These are phyloP conservation scores for Drosophila sucinea DNA, from an alignment of 1,140 invertebrate genomes.

Conservation along the genomic window DNA sequence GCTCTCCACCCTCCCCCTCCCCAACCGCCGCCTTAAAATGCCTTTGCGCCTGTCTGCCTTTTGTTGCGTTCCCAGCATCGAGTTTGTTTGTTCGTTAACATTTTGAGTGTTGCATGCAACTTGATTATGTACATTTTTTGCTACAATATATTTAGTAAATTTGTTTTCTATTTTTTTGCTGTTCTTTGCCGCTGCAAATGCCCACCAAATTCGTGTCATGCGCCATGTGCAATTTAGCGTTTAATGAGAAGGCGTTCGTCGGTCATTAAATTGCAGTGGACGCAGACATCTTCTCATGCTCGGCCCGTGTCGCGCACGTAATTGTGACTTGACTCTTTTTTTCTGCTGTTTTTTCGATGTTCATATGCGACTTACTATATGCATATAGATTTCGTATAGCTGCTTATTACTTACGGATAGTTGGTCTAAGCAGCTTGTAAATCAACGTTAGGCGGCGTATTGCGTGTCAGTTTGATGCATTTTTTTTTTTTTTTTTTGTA, in stretches of 20 bases:
- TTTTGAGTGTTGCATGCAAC: slow-evolving; percentile 70
- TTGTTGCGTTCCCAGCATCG: slow-evolving; percentile 42
- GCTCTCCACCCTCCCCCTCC: background rate
- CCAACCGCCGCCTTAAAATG: no score
- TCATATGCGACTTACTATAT: background rate
- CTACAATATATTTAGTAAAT: slow-evolving; percentile 68
- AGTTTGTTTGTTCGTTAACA: slow-evolving; percentile 78
- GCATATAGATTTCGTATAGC: slow-evolving; percentile 48
- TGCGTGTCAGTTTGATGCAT: slow-evolving; percentile 57
- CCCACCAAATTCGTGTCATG: slow-evolving; percentile 72
- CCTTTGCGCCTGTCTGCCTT: background rate
- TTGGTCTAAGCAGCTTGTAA: slow-evolving; percentile 66
- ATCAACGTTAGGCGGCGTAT: slow-evolving; percentile 38
- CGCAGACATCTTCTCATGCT: slow-evolving; percentile 8
- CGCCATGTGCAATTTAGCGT: slow-evolving; percentile 74
- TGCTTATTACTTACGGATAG: slow-evolving; percentile 58
- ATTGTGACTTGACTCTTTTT: slow-evolving; percentile 72
- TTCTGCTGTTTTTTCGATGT: slow-evolving; percentile 14
- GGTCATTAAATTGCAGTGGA: slow-evolving; percentile 67
- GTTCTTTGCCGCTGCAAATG: slow-evolving; percentile 28
- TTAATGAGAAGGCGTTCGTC: slow-evolving; percentile 80
- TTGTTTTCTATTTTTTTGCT: slow-evolving; percentile 31
- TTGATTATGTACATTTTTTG: slow-evolving; percentile 37
- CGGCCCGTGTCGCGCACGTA: slow-evolving; percentile 39
- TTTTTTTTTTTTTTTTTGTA: slow-evolving; percentile 41